Percentiles rank a stretch among this genome's conserved stretches.
Conservation (phyloP, 1,140 invertebrate species). For the Monomorium pharaonis region DNA sequence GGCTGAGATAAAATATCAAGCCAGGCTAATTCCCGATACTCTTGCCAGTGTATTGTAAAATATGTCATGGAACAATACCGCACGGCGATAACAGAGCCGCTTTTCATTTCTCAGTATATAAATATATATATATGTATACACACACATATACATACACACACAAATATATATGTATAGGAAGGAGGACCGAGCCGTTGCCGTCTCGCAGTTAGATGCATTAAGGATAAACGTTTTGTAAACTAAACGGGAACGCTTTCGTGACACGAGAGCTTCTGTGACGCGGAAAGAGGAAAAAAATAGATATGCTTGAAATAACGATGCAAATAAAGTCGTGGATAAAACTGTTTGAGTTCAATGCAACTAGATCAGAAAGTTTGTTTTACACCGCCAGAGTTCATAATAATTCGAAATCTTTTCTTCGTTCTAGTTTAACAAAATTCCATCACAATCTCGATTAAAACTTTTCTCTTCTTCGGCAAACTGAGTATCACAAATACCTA, state of each 20-base stretch:
- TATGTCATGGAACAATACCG: constrained; percentile 34
- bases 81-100: constrained; percentile 24
- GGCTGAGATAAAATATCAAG: constrained; percentile 32
- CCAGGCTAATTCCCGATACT: constrained; percentile 22
- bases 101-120: constrained; percentile 27
- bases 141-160: no score
- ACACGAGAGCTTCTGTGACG: constrained; percentile 63
- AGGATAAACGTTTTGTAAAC: constrained; percentile 74
- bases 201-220: constrained; percentile 70
- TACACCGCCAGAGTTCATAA: not conserved
- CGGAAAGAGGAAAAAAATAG: constrained; percentile 55
- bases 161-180: constrained; percentile 1
- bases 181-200: constrained; percentile 66
- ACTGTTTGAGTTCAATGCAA: not conserved
- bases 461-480: not conserved
- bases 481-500: not conserved
- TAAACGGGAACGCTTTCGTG: constrained; percentile 63
- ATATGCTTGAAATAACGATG: constrained; percentile 23
- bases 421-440: not conserved
- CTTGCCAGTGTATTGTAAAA: constrained; percentile 14
- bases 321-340: constrained; percentile 13
- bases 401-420: constrained; percentile 8
- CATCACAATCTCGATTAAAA: not conserved
- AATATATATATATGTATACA: not conserved
- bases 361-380: constrained; percentile 14